A percentile compares a stretch with the other conserved stretches of the same genome.
These are phyloP conservation scores for Odontomachus brunneus DNA, from an alignment of 1,140 invertebrate species.

Conservation along the genomic window DNA sequence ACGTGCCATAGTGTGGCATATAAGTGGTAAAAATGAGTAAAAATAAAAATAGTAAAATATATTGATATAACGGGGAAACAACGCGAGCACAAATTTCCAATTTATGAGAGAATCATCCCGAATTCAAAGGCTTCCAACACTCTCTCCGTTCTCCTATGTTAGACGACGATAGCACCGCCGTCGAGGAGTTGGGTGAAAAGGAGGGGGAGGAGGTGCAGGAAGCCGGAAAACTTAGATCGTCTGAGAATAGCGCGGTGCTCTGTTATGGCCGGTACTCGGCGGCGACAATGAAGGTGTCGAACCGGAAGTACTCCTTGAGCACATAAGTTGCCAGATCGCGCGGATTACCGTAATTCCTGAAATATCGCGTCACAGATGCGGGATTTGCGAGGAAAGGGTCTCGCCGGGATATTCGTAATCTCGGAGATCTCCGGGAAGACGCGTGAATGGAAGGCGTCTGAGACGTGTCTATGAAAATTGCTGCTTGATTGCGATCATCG, in stretches of 20 bases:
- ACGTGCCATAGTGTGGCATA: neutral
- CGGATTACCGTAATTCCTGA: conserved; percentile 26
- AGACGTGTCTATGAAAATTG: neutral
- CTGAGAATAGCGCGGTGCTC: conserved; percentile 11
- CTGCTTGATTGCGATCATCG: neutral
- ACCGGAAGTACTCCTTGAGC: neutral
- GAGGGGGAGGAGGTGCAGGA: neutral
- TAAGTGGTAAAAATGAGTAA: neutral
- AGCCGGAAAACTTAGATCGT: conserved; percentile 18
- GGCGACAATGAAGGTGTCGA: conserved; percentile 19
- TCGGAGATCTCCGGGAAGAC: neutral
- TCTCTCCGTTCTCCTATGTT: neutral
- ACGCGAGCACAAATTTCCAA: neutral
- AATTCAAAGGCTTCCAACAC: neutral
- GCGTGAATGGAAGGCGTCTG: neutral
- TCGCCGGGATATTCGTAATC: conserved; percentile 10
- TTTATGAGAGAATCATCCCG: neutral
- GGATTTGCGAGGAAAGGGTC: neutral
- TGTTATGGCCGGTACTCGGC: neutral
- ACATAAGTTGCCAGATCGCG: conserved; percentile 20
- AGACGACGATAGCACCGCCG: neutral
- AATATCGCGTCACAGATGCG: conserved; percentile 20
- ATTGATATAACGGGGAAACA: neutral
- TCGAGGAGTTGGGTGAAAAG: neutral
- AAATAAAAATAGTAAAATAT: neutral